A percentile compares a stretch with the other conserved stretches of the same genome.
Evolutionary conservation across 2,888 invertebrate species (phyloP).

Genomic region (Odontocolon sp.): DNA sequence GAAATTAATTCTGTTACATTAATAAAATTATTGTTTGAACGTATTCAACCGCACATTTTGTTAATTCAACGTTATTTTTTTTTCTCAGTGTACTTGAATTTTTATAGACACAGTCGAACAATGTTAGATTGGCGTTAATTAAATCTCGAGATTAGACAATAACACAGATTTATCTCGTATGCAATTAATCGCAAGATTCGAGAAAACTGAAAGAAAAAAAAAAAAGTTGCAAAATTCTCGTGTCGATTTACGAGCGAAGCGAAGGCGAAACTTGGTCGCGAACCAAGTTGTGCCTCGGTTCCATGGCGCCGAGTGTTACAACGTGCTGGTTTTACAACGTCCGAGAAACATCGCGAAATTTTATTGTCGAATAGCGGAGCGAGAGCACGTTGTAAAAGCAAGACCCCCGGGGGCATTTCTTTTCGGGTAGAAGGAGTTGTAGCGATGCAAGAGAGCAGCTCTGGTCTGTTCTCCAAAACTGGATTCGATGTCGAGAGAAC

Average conservation of each 20-base stretch:
- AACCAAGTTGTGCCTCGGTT: conserved; percentile 44
- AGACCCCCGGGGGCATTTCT: conserved; percentile 40
- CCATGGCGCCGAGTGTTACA: conserved; percentile 49
- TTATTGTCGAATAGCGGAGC: conserved; percentile 68
- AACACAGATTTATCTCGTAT: neutral
- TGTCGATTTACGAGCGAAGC: conserved; percentile 20
- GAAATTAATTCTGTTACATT: too few species aligned
- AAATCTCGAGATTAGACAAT: neutral
- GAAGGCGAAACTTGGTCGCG: conserved; percentile 31
- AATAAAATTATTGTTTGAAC: too few species aligned
- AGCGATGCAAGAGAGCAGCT: conserved; percentile 15
- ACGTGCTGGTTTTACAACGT: conserved; percentile 65
- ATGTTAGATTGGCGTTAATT: too few species aligned
- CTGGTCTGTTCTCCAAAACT: conserved; percentile 67
- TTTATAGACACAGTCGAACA: too few species aligned
- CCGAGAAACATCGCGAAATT: conserved; percentile 70
- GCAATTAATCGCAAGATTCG: conserved; percentile 26
- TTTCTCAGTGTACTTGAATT: too few species aligned
- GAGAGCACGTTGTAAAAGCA: conserved; percentile 65
- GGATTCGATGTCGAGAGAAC: conserved; percentile 65
- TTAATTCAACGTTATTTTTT: too few species aligned
- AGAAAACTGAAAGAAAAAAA: too few species aligned
- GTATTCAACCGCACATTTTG: too few species aligned
- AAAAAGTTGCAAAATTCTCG: conserved; percentile 17
- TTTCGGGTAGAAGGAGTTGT: conserved; percentile 33